Evolutionary conservation across 2,888 invertebrate species (phyloP).

Genomic region (Drosophila mimica): DNA sequence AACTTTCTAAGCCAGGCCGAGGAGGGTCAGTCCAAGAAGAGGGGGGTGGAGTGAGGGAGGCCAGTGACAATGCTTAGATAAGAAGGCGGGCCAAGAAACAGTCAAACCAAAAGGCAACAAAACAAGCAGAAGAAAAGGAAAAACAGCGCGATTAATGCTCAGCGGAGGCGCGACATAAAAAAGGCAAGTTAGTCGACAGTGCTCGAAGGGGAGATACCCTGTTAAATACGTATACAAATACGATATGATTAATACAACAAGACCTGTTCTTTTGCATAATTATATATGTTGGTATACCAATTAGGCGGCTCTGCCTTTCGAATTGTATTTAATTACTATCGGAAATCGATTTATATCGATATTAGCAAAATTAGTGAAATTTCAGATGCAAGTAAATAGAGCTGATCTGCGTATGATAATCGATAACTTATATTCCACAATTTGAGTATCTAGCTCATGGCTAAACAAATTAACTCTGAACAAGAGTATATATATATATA

Average conservation of each 20-base stretch:
- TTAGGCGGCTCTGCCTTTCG: neutral
- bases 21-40: neutral
- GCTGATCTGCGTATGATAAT: neutral
- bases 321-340: neutral
- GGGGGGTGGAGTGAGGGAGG: neutral
- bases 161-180: slow-evolving; percentile 31
- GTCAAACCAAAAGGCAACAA: slow-evolving; percentile 50
- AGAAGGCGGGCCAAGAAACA: slow-evolving; percentile 39
- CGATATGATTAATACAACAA: no score
- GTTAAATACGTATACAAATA: neutral
- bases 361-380: slow-evolving; percentile 18
- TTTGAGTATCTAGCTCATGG: neutral
- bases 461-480: rapidly evolving
- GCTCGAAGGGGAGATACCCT: neutral
- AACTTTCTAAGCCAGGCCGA: neutral
- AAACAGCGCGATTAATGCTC: slow-evolving; percentile 42
- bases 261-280: no score
- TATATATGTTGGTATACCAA: neutral
- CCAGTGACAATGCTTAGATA: slow-evolving; percentile 6
- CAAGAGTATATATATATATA: neutral
- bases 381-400: no score
- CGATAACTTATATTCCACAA: neutral
- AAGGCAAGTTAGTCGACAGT: neutral
- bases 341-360: neutral
- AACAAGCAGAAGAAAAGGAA: slow-evolving; percentile 2